Evolutionary conservation across 2,888 invertebrate species (phyloP), one percentile per base, ranked within the genome.

Genomic region (Bembecia ichneumoniformis): DNA sequence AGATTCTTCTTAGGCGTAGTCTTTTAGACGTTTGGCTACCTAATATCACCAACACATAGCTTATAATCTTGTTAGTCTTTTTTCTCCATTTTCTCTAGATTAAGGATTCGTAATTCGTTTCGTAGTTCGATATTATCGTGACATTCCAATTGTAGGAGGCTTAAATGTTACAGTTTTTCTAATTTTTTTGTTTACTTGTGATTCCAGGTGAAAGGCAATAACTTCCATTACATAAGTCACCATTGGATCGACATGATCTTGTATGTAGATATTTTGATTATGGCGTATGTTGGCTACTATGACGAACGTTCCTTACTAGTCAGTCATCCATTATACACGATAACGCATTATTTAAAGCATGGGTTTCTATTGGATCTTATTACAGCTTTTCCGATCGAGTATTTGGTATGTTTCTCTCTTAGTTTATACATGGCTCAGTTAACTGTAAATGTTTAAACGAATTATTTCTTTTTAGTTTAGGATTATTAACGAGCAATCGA

Each of bases 281-380:
- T 88, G 79, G 57, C 82, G 0, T 88, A 89, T 49, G 79, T 89
- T 0, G 83, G 81, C 0, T 89, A 82, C 54, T 89, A 88, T 57
- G 71, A 88, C 44, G 70, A 83, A 1, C 67, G 70, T 14, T 86
- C 82, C 0, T 53, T 89, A 13, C 58, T 88, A 9, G 70, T 89
- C 15, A 84, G 81, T 0, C 89, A 89, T 59, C 88, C 89, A 0
- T 56, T 84, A 9, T 55, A 79, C 5, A 87, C 82, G 1, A 66
- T 84, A 0, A 64, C 68, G 0, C 64, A 77, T 49, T 88, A 88
- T 58, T 49, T 88, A 50, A 82, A 63, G 50, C 67, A 70, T 17
- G 73, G 73, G 0, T 88, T 88, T 52, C 16, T 81, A 1, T 58
- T 83, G 55, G 88, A 88, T 51, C 40, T 76, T 1, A 54, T 88